phyloP scores from a whole-genome alignment of 2,113 vertebrate genomes.

The Cynocephalus volans region DNA sequence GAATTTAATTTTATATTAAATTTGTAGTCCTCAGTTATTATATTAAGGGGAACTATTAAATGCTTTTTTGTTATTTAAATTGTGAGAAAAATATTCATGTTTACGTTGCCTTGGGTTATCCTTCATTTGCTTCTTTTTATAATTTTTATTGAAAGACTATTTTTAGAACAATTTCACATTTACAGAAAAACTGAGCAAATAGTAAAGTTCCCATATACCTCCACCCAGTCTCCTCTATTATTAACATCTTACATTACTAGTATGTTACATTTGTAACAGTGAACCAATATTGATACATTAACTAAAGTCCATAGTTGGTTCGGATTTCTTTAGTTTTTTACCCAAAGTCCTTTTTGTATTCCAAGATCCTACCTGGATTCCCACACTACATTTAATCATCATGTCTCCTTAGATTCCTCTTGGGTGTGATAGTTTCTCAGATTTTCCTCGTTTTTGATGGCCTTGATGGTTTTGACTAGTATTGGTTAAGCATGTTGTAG shows the following conservation, averaged over 20 bases:
- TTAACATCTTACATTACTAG: background rate
- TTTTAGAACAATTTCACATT: conserved; percentile 4
- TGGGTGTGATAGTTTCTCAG: background rate
- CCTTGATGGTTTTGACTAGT: background rate
- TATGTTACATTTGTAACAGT: background rate
- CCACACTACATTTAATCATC: background rate
- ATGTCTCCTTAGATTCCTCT: background rate
- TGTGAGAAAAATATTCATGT: background rate
- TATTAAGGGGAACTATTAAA: background rate
- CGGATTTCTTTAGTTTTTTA: conserved; percentile 25
- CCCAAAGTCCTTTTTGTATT: background rate
- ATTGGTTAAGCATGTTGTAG: background rate
- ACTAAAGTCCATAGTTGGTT: background rate
- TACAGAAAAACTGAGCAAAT: background rate
- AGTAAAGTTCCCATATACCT: background rate
- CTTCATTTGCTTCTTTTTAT: conserved; percentile 15
- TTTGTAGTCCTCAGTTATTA: background rate
- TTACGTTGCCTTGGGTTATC: background rate
- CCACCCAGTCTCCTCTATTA: background rate
- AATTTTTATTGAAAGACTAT: background rate
- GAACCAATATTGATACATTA: background rate
- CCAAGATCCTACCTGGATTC: background rate
- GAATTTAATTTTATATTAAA: conserved; percentile 43
- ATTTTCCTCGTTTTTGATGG: conserved; percentile 15
- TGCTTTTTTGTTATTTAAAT: conserved; percentile 19